Evolutionary conservation across 2,888 invertebrate genomes (phyloP), one percentile per base, ranked within the genome.

Genomic region (Galerucella nymphaeae): DNA sequence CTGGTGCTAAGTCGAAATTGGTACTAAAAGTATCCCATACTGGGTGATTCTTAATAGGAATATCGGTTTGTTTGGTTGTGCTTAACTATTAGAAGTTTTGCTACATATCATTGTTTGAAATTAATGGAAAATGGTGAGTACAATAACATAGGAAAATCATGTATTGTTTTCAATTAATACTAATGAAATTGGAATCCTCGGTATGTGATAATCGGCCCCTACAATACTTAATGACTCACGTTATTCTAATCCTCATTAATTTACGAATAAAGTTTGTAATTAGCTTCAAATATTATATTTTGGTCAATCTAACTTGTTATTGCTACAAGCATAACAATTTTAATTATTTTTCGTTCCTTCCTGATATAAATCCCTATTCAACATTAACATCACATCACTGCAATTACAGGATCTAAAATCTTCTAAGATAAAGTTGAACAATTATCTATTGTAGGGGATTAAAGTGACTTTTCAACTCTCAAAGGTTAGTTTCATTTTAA

Each of bases 1-100:
- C 53, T 62, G 69, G 62, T 69, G 69, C 61, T 68, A 62, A 68
- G 38, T 53, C 18, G 53, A 18, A 10, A 53, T 53, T 53, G 10
- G 18, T 18, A 53, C 53, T 18, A 45, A n/a, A n/a, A 14, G n/a
- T 48, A 48, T 48, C n/a, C 48, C n/a, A n/a, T 48, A 48, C 48
- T 48, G n/a, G n/a, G n/a, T 13, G 14, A 48, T 48, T 48, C n/a
- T 48, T n/a, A 45, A 48, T 8, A 4, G 5, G 0, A 48, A 48
- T 13, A 14, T 45, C 14, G 13, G 48, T 13, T 48, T 48, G n/a
- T 48, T n/a, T 48, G 3, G n/a, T 48, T 48, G 8, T 48, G 6
- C n/a, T 48, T 48, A 48, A 14, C n/a, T n/a, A 6, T 48, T 38
- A 8, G 30, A 48, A n/a, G 14, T 48, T 48, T 48, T 48, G 48